These are phyloP conservation scores for Poecile atricapillus DNA, from an alignment of 2,113 vertebrate genomes.

Conservation along the genomic window DNA sequence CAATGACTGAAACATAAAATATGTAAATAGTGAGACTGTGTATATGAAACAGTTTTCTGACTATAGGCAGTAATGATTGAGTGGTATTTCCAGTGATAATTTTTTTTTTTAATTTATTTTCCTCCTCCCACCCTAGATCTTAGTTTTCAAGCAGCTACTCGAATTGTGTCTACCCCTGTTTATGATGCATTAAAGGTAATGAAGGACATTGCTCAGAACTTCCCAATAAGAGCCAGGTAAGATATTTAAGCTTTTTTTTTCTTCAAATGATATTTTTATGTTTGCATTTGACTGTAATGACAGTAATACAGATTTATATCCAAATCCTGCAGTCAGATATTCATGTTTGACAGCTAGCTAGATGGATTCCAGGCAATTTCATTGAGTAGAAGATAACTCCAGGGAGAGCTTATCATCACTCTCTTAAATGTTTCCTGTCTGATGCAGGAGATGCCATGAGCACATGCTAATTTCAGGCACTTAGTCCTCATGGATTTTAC, in stretches of 20 bases:
- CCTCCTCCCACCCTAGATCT: constrained; percentile 75
- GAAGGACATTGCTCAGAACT: constrained; percentile 94
- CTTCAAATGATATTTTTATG: neutral
- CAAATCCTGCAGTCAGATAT: neutral
- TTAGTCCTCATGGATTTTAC: neutral
- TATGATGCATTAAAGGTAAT: constrained; percentile 90
- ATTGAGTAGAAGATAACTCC: neutral
- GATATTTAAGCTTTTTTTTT: neutral
- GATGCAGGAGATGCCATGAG: neutral
- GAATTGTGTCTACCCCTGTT: constrained; percentile 83
- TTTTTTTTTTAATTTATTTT: neutral
- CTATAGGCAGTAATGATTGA: neutral
- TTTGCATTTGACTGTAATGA: neutral
- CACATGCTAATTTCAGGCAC: neutral
- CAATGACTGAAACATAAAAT: neutral
- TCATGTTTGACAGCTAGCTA: neutral
- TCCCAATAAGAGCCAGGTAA: constrained; percentile 94
- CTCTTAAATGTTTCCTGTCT: neutral
- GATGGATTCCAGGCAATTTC: neutral
- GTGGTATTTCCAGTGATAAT: neutral
- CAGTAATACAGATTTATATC: neutral
- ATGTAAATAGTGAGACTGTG: neutral
- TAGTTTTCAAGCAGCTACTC: constrained; percentile 92
- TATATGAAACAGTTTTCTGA: neutral
- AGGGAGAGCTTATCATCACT: neutral